Evolutionary conservation across 2,797 vertebrate species (phyloP), one percentile per base, ranked within the genome.

Genomic region (Melanotaenia maccullochi): DNA sequence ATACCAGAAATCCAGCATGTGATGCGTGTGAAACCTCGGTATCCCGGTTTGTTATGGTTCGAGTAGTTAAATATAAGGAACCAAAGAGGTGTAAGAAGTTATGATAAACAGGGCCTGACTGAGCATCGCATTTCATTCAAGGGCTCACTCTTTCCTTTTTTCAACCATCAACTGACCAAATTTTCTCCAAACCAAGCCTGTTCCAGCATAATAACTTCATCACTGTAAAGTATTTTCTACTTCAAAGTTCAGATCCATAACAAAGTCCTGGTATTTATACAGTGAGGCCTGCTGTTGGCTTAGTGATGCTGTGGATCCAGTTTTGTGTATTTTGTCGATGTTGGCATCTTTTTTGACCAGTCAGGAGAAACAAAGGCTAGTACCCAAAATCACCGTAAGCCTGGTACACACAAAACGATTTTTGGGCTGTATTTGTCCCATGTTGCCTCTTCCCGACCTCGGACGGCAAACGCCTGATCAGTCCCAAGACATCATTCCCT

Each of bases 151-250:
- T 12, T 33, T n/a, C 5, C 56, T 58, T 18, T 57, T 33, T 33
- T 18, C 20, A 58, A 9, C 55, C 56, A 33, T 35, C 56, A 22
- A 11, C 55, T 9, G 14, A 60, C 24, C 2, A 13, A 42, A 25
- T 24, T 9, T 16, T 40, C 22, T 60, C 36, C 16, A 4, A 25
- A 16, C 58, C 12, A 9, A 35, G 0, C 20, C 20, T 1, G 13
- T 60, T 20, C 16, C 24, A 0, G 20, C 54, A 16, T 28, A 58
- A 35, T 13, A 3, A 5, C 24, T 47, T 40, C 22, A 9, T 57
- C 30, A 30, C 65, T 33, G 36, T 36, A 57, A 52, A 66, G 12
- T 5, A 40, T 32, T 16, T 66, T 67, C 54, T 32, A 24, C 65
- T 22, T 56, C 52, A 57, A 16, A 55, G 13, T 32, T 13, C 54